A percentile compares a stretch with the other conserved stretches of the same genome.
phyloP scores from a whole-genome alignment of 2,113 vertebrate genomes.

The Apodemus sylvaticus region DNA sequence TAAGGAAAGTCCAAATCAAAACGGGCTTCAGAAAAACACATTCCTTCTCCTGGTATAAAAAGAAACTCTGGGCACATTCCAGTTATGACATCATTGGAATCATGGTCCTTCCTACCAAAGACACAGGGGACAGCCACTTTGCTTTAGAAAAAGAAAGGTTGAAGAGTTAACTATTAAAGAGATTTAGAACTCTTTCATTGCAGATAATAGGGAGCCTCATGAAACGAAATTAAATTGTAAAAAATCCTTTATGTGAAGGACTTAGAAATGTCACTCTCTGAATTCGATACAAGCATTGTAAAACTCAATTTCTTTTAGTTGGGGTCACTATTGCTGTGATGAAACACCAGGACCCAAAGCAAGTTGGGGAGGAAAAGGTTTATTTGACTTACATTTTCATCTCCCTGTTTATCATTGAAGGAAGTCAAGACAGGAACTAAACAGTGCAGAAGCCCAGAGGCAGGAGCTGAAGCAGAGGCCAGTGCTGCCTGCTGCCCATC shows the following conservation, averaged over 20 bases:
- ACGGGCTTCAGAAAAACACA: background rate
- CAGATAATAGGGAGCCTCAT: background rate
- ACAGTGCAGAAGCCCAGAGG: background rate
- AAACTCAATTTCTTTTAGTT: background rate
- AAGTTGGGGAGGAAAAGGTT: background rate
- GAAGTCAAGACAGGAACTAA: background rate
- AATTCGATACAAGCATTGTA: background rate
- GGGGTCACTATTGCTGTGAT: background rate
- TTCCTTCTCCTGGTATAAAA: background rate
- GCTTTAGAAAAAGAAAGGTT: slow-evolving; percentile 1
- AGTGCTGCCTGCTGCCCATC: background rate
- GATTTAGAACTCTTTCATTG: background rate
- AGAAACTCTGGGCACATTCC: background rate
- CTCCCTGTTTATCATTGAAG: background rate
- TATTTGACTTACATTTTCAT: background rate
- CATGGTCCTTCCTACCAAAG: slow-evolving; percentile 8
- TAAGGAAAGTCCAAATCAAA: background rate
- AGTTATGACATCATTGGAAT: background rate
- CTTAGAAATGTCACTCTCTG: background rate
- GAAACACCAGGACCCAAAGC: background rate
- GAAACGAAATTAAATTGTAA: background rate
- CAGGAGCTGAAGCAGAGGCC: background rate
- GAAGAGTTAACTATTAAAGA: background rate
- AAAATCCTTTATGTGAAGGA: background rate
- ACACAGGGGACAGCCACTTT: background rate